Evolutionary conservation across 2,888 invertebrate species (phyloP), one percentile per base, ranked within the genome.

Genomic region (Polyommatus icarus): DNA sequence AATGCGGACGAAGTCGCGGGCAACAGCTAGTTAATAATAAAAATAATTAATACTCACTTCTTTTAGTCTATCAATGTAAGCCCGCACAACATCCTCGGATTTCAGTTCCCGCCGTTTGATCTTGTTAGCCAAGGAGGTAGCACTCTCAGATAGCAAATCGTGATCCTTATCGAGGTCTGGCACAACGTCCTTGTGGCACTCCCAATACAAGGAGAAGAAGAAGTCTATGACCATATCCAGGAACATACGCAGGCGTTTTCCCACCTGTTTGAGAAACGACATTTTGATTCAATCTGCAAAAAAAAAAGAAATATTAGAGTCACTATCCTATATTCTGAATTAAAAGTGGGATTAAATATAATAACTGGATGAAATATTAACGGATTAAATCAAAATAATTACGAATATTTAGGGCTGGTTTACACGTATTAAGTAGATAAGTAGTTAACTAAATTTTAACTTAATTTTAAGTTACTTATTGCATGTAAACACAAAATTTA

Each of bases 21-120:
- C 32, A 4, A 4, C 3, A 32, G 3, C n/a, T n/a, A n/a, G 5
- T 32, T 6, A 6, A 5, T 6, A 36, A 36, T 6, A 15, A 50
- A 29, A 29, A 15, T 5, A 10, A 32, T 24, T 24, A 24, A 29
- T 20, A 71, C 77, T 59, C 61, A 97, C 95, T 90, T 96, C 95
- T 82, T 96, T 95, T 72, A 98, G 97, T 83, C 98, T 95, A 36
- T 96, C 95, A 79, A 97, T 97, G 84, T 96, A 97, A 3, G 96
- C 95, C 80, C 92, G 91, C 0, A 98, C 97, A 32, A 98, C 94
- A 81, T 96, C 95, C 87, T 96, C 96, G 1, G 96, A 95, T 76
- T 95, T 95, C n/a, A 97, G 80, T 84, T 96, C 92, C 77, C 94
- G 94, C 15, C 86, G 80, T 86, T 95, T 95, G 46, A 97, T 97